phyloP scores from a whole-genome alignment of 2,797 vertebrate genomes.

The Brachymystax lenok region DNA sequence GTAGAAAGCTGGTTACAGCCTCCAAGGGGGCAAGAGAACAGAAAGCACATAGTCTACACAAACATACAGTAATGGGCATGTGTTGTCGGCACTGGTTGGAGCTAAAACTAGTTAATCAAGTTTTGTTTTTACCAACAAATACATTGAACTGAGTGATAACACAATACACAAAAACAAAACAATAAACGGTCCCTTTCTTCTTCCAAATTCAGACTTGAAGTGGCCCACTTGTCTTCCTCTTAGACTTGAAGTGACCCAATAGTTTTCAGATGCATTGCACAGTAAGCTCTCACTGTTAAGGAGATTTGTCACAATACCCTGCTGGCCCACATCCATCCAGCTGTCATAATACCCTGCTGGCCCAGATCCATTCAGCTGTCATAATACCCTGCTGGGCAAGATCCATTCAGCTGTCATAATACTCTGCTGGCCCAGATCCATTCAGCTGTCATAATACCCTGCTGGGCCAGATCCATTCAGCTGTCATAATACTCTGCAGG shows the following conservation, averaged over 20 bases:
- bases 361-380: too few relatives aligned
- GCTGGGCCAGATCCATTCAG: too few relatives aligned
- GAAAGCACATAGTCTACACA: background rate
- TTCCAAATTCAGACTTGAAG: constrained; percentile 50
- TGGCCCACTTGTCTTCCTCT: too few relatives aligned
- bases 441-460: too few relatives aligned
- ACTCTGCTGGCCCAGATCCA: too few relatives aligned
- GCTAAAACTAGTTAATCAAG: background rate
- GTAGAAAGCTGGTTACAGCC: background rate
- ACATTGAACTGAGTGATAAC: background rate
- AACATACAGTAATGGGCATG: background rate
- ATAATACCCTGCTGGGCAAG: too few relatives aligned
- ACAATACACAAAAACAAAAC: background rate
- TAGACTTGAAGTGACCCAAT: too few relatives aligned
- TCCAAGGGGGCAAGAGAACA: background rate
- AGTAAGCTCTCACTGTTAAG: constrained; percentile 53
- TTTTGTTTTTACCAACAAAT: background rate
- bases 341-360: too few relatives aligned
- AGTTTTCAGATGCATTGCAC: constrained; percentile 52
- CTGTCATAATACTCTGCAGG: too few relatives aligned
- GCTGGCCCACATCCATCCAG: too few relatives aligned
- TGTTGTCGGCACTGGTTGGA: background rate
- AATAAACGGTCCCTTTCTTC: background rate
- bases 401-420: too few relatives aligned
- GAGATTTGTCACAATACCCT: constrained; percentile 32